Conservation (phyloP, 2,113 vertebrate genomes). For the Rhadina sibilatrix region DNA sequence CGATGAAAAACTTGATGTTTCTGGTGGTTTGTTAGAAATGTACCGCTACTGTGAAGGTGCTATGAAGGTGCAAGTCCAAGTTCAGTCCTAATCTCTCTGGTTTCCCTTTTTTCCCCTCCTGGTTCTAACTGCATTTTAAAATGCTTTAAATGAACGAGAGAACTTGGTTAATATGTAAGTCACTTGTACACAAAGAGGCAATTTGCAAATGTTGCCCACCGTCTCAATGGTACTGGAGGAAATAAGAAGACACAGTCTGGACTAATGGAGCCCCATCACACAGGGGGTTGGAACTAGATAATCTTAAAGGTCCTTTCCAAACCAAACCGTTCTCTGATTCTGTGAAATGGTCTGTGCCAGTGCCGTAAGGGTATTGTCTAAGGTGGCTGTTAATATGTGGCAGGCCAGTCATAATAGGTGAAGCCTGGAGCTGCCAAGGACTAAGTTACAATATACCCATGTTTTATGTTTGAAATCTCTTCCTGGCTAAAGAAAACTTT, state of each 20-base stretch:
- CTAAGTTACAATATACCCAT: not conserved
- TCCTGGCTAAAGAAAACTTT: not conserved
- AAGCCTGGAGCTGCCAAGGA: not conserved
- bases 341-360: not conserved
- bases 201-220: not conserved
- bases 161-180: not conserved
- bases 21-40: not conserved
- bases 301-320: not conserved
- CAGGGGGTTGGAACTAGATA: not conserved
- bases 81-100: not conserved
- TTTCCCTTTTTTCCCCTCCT: rapidly evolving
- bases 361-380: not conserved
- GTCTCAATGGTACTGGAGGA: not conserved
- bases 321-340: not conserved
- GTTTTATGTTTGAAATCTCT: not conserved
- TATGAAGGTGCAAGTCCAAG: not conserved
- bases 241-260: not conserved
- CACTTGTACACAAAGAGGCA: not conserved
- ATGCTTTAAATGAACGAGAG: not conserved
- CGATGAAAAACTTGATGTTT: not conserved
- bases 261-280: not conserved
- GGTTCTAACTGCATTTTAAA: not conserved
- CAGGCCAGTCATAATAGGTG: not conserved
- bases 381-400: not conserved
- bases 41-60: not conserved